These are phyloP conservation scores for Tokudaia muenninki DNA, from an alignment of 2,797 vertebrate genomes.

Conservation along the genomic window DNA sequence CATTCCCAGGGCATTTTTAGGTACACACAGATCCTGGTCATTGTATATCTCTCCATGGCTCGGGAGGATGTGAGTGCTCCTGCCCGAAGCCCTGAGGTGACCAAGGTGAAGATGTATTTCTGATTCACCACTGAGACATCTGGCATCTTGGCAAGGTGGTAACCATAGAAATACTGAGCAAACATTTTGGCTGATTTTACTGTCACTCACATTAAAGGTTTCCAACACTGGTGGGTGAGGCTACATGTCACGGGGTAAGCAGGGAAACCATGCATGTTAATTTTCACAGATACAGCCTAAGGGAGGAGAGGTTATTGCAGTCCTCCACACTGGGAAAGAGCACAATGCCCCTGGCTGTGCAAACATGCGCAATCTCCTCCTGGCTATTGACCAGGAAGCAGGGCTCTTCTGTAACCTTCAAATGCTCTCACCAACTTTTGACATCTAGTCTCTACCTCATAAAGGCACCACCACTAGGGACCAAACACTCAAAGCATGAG, in stretches of 20 bases:
- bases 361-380: too few relatives aligned
- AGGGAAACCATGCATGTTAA: neutral
- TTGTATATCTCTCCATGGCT: constrained; percentile 5
- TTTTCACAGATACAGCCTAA: neutral
- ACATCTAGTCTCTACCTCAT: neutral
- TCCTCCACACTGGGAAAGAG: neutral
- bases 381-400: neutral
- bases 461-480: neutral
- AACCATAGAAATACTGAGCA: neutral
- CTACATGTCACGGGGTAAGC: neutral
- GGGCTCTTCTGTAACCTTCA: neutral
- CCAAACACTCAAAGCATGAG: neutral
- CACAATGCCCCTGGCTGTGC: neutral
- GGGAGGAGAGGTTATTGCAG: neutral
- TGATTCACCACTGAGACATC: neutral
- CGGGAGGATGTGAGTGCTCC: neutral
- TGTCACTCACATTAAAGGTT: neutral
- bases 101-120: neutral
- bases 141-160: neutral
- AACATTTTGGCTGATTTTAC: neutral
- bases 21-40: neutral
- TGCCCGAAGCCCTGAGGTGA: neutral
- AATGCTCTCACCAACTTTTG: neutral
- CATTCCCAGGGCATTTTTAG: neutral
- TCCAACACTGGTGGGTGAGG: neutral